A percentile compares a stretch with the other conserved stretches of the same genome.
phyloP scores from a whole-genome alignment of 2,113 vertebrate genomes.

The Aythya baeri region DNA sequence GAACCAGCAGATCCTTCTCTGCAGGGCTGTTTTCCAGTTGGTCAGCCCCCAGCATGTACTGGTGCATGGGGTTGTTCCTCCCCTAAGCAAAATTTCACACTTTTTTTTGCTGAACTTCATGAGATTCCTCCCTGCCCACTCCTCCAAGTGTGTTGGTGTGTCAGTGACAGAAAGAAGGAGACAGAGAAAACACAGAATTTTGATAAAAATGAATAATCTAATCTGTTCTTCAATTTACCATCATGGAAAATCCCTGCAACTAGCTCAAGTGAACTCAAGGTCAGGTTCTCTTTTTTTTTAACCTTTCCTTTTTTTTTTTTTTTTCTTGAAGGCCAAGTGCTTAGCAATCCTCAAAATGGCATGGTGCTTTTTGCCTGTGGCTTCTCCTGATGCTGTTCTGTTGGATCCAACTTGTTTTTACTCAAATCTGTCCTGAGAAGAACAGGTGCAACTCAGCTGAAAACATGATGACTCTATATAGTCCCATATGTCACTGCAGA shows the following conservation, averaged over 20 bases:
- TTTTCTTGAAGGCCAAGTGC: not conserved
- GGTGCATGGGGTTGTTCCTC: not conserved
- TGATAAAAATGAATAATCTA: not conserved
- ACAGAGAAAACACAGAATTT: no score
- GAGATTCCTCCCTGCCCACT: not conserved
- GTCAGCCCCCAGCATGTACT: not conserved
- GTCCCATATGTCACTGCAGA: not conserved
- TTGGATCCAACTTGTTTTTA: not conserved
- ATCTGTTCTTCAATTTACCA: not conserved
- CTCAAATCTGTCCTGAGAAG: not conserved
- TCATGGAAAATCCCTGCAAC: not conserved
- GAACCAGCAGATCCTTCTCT: not conserved
- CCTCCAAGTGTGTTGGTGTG: not conserved
- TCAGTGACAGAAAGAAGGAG: not conserved
- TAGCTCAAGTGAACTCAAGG: not conserved
- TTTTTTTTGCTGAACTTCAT: not conserved
- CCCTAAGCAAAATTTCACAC: not conserved
- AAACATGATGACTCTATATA: not conserved
- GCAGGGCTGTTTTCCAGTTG: not conserved
- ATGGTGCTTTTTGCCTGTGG: not conserved
- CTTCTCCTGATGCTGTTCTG: not conserved
- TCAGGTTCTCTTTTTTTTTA: not conserved
- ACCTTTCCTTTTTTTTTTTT: no score
- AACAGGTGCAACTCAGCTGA: constrained; percentile 46
- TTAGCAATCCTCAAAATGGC: not conserved